Evolutionary conservation across 2,113 vertebrate genomes (phyloP).

Genomic region (Philantomba maxwellii): DNA sequence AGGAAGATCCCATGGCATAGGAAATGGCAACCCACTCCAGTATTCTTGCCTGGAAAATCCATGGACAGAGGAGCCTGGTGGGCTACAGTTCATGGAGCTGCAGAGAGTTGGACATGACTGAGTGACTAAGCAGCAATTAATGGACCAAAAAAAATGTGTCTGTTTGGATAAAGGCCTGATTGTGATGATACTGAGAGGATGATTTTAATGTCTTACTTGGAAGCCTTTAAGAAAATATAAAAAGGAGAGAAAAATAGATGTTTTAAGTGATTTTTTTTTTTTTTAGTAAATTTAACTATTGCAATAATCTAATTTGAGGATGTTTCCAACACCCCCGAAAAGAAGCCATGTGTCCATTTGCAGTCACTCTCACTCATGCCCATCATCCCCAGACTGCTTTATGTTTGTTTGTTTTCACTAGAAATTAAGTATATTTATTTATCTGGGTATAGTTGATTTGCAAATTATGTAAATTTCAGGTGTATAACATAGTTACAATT

Average conservation of each 20-base stretch:
- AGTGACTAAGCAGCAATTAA: not conserved
- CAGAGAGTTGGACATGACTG: not conserved
- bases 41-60: not conserved
- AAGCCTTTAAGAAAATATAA: not conserved
- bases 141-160: not conserved
- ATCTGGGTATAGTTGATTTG: not conserved
- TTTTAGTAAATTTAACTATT: not conserved
- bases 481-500: not conserved
- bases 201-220: not conserved
- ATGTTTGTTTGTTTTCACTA: not conserved
- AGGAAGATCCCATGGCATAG: not conserved
- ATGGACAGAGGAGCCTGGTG: not conserved
- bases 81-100: not conserved
- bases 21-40: not conserved
- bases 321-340: rapidly evolving
- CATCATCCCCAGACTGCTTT: not conserved
- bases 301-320: not conserved
- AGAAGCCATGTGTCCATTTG: not conserved
- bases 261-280: not conserved
- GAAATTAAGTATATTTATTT: not conserved
- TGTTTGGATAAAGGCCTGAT: not conserved
- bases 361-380: not conserved
- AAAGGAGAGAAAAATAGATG: not conserved
- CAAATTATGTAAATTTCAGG: not conserved
- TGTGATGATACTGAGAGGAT: not conserved